Evolutionary conservation across 2,113 vertebrate genomes (phyloP).

Genomic region (Rhinolophus ferrumequinum): DNA sequence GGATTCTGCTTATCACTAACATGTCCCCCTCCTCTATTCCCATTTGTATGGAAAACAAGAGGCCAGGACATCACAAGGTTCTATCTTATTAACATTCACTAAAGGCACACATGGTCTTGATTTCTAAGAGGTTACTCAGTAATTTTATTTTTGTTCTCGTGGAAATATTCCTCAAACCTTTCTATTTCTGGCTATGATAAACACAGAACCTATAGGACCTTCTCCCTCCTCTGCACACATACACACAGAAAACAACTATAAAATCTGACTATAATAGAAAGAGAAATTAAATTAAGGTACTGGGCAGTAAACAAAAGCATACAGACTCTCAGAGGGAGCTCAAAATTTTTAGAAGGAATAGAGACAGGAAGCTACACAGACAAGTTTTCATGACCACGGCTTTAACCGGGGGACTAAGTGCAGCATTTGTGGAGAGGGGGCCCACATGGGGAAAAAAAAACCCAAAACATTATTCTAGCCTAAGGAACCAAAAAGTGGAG

Average conservation of each 20-base stretch:
- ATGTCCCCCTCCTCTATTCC: neutral
- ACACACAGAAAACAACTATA: neutral
- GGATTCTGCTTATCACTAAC: neutral
- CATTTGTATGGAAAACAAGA: slow-evolving; percentile 35
- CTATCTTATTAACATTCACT: neutral
- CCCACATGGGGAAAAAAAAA: neutral
- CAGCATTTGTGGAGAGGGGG: neutral
- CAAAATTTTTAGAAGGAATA: neutral
- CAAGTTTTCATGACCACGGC: neutral
- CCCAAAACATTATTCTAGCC: neutral
- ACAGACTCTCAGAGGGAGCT: neutral
- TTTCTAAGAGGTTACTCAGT: slow-evolving; percentile 18
- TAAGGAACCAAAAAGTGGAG: neutral
- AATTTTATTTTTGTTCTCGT: neutral
- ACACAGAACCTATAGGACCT: neutral
- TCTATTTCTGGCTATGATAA: slow-evolving; percentile 28
- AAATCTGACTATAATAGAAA: slow-evolving; percentile 14
- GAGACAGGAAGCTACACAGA: neutral
- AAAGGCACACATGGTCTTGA: neutral
- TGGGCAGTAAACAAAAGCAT: neutral
- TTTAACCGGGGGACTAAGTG: neutral
- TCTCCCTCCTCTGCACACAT: neutral
- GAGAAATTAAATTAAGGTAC: slow-evolving; percentile 42
- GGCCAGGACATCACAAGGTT: neutral
- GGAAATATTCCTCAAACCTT: slow-evolving; percentile 41